A percentile compares a stretch with the other conserved stretches of the same genome.
These are phyloP conservation scores for Andricus curvator DNA, from an alignment of 2,888 invertebrate species.

Conservation along the genomic window DNA sequence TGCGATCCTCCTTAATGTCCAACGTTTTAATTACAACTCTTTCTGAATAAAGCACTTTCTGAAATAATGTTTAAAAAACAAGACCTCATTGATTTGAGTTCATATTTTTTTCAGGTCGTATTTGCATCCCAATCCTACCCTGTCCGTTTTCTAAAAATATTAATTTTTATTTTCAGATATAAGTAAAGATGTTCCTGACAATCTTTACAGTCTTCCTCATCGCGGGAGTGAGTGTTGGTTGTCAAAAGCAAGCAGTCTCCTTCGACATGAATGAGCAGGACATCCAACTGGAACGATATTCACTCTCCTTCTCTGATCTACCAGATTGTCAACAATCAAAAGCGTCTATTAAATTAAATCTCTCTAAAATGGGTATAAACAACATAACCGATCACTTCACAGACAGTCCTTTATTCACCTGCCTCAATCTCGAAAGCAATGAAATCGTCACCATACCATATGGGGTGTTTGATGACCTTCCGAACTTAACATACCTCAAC, in stretches of 20 bases:
- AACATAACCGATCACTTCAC: slow-evolving; percentile 9
- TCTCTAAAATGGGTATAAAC: slow-evolving; percentile 20
- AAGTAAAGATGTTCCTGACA: neutral
- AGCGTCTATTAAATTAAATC: neutral
- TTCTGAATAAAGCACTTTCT: too few species aligned
- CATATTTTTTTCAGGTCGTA: too few species aligned
- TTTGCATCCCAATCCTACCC: too few species aligned
- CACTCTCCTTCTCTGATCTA: neutral
- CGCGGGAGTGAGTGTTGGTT: neutral
- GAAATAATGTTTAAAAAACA: too few species aligned
- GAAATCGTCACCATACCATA: slow-evolving; percentile 59
- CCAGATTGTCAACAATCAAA: slow-evolving; percentile 1
- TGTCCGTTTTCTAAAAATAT: too few species aligned
- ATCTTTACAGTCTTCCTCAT: neutral
- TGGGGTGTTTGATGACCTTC: slow-evolving; percentile 62
- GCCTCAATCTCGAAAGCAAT: slow-evolving; percentile 63
- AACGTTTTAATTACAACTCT: too few species aligned
- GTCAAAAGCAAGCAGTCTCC: slow-evolving; percentile 7
- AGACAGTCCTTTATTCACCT: slow-evolving; percentile 59
- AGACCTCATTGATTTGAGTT: too few species aligned
- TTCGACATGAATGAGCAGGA: slow-evolving; percentile 1
- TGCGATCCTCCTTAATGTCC: too few species aligned
- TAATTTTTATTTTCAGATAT: neutral
- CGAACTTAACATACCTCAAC: slow-evolving; percentile 64
- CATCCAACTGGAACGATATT: neutral